Base-by-base conservation (phyloP, 2,888 invertebrate species). In the Pherbina coryleti region DNA sequence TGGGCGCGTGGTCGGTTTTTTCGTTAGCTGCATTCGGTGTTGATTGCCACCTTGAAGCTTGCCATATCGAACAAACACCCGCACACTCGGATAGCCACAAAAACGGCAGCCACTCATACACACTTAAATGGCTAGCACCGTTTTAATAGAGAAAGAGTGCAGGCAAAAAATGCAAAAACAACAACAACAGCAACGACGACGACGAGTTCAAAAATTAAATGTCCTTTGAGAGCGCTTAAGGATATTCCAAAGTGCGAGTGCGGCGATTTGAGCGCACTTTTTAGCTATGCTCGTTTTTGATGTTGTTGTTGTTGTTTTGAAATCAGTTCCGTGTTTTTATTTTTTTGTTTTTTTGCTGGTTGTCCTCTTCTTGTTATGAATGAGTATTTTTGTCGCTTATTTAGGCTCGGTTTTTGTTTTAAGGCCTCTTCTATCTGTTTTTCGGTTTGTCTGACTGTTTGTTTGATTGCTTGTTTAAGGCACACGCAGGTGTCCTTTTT, bases 151-250 rank as follows among this genome's bases (percentile, higher is more conserved):
- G 51, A 28, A 28, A 22, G 70, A 76, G 57, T 31, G 44, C 72
- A 37, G 22, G n/a, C 44, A 37, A 73, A 60, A 73, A 34, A 57
- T 31, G n/a, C 3, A 37, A 60, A 55, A 25, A 51, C 31, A 57
- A 44, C 75, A 64, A 44, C 17, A 9, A 14, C 9, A 25, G 17
- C 55, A 31, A 66, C 17, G n/a, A 25, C 5, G 31, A 53, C 49
- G n/a, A 51, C 17, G 55, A 77, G 67, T 74, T 77, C 77, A 74
- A 69, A 77, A 73, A 77, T 77, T 77, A 77, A 77, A 77, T 67
- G 77, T 77, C 77, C 73, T 73, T 62, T 77, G 77, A 77, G 77
- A 73, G 69, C 72, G 69, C 77, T 77, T 60, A 77, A 67, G 62
- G 69, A 66, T 55, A 77, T 77, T 64, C 66, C 34, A 37, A 53